Conservation (phyloP, 2,113 vertebrate genomes). For the Rhinopomastus cyanomelas region DNA sequence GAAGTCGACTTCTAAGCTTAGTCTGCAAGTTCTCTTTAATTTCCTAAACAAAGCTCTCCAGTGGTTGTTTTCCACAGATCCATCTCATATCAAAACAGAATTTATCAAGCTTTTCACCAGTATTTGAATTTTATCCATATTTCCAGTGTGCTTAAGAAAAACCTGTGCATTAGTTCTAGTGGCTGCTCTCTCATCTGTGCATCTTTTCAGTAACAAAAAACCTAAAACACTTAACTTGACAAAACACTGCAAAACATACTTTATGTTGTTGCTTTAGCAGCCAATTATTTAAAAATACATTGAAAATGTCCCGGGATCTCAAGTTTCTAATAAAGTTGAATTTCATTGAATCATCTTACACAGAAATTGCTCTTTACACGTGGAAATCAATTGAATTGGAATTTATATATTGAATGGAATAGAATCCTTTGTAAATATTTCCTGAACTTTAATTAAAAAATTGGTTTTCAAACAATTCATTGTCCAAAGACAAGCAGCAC, state of each 20-base stretch:
- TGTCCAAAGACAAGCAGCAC: conserved; percentile 34
- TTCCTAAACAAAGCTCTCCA: neutral
- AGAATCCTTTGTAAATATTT: neutral
- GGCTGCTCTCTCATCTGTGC: neutral
- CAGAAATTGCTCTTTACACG: neutral
- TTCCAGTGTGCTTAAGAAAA: neutral
- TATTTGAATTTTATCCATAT: neutral
- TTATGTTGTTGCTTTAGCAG: neutral
- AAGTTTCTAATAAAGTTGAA: neutral
- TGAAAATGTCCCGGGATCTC: neutral
- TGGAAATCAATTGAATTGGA: conserved; percentile 13
- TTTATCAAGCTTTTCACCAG: neutral
- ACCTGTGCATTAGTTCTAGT: neutral
- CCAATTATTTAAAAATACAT: neutral
- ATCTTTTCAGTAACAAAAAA: neutral
- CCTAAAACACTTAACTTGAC: neutral
- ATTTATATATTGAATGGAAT: neutral
- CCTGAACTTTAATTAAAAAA: conserved; percentile 25
- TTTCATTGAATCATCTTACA: neutral
- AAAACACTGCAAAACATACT: neutral
- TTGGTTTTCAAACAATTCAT: conserved; percentile 32
- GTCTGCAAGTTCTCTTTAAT: neutral
- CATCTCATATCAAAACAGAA: neutral
- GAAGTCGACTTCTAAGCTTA: neutral
- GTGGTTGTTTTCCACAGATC: neutral